Percentiles rank a stretch among this genome's conserved stretches.
phyloP scores from a whole-genome alignment of 2,113 vertebrate species.

The Rhinopomastus cyanomelas region DNA sequence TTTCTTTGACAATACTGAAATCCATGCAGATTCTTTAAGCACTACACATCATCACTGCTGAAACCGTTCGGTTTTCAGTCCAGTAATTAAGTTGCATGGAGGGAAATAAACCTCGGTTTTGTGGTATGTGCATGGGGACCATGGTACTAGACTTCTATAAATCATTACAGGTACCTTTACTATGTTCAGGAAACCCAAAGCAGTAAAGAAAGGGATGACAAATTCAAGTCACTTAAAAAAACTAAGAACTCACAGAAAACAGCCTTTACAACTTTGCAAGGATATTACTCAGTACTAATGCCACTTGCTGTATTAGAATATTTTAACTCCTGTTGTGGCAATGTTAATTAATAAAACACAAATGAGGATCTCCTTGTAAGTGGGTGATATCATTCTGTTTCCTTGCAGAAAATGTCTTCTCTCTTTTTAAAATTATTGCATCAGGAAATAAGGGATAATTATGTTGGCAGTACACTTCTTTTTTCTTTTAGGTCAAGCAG shows the following conservation, averaged over 20 bases:
- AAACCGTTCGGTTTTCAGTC: not conserved
- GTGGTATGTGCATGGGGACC: not conserved
- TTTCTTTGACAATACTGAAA: not conserved
- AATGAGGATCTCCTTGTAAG: not conserved
- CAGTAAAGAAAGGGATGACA: not conserved
- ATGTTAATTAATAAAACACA: conserved; percentile 11
- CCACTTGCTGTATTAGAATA: not conserved
- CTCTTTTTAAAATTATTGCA: conserved; percentile 17
- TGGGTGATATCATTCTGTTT: conserved; percentile 32
- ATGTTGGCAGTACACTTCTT: conserved; percentile 1
- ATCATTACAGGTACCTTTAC: not conserved
- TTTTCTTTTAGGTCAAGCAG: conserved; percentile 28
- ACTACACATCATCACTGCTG: not conserved
- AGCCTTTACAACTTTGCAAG: not conserved
- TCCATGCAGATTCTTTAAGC: not conserved
- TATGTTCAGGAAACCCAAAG: not conserved
- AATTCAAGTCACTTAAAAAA: not conserved
- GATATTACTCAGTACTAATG: not conserved
- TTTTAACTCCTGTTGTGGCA: not conserved
- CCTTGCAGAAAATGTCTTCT: not conserved
- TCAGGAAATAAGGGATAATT: conserved; percentile 56
- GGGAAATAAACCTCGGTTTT: not conserved
- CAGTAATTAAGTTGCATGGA: not conserved
- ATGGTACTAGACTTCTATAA: not conserved
- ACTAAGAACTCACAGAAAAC: not conserved